phyloP scores from a whole-genome alignment of 2,888 invertebrate genomes.

The Rugalucina vietnamica region DNA sequence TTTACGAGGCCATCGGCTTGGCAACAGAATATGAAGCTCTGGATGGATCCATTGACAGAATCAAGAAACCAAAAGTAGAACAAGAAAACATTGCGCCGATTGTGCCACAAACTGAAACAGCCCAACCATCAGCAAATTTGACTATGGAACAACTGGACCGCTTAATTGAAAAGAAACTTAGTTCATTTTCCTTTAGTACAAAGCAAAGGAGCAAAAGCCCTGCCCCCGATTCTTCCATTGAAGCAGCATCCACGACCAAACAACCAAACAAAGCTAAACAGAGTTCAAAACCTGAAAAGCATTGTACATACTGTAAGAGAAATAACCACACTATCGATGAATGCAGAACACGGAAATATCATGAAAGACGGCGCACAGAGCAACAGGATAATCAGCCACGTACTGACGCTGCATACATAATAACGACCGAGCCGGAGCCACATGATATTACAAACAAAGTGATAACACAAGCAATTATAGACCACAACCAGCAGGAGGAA shows the following conservation, averaged over 20 bases:
- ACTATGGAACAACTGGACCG: background rate
- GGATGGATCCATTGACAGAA: background rate
- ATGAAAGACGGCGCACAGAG: background rate
- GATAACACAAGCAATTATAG: too few species aligned
- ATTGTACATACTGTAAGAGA: background rate
- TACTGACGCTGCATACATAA: background rate
- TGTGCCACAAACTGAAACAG: background rate
- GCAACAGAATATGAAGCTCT: slow-evolving; percentile 9
- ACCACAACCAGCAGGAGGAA: too few species aligned
- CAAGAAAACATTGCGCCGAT: background rate
- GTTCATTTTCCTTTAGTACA: background rate
- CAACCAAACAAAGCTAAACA: background rate
- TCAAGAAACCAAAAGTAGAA: background rate
- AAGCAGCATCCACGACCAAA: background rate
- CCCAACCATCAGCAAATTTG: background rate
- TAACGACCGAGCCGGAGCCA: background rate
- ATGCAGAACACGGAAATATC: background rate
- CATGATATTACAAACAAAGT: background rate
- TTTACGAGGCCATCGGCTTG: slow-evolving; percentile 9
- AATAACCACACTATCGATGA: background rate
- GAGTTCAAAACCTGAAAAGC: background rate
- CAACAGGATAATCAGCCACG: background rate
- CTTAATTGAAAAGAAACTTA: background rate
- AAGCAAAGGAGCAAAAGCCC: background rate
- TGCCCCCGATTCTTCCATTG: background rate